Evolutionary conservation across 2,888 invertebrate genomes (phyloP).

Genomic region (Molorchus minor): DNA sequence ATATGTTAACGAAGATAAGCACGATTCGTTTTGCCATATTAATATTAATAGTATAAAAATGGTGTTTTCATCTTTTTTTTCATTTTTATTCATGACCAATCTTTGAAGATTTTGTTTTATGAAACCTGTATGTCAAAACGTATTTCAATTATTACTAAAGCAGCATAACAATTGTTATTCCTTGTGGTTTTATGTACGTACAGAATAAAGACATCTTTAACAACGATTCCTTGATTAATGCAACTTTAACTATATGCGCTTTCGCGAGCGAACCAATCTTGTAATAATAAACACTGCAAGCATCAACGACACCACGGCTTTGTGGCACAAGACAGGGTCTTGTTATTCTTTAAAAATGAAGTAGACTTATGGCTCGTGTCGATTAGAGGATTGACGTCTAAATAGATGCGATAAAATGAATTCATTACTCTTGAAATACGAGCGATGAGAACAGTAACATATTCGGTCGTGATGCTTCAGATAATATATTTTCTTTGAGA

Average conservation of each 20-base stretch:
- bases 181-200: neutral
- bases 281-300: conserved; percentile 22
- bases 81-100: neutral
- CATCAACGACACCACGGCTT: conserved; percentile 14
- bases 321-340: conserved; percentile 19
- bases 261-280: conserved; percentile 10
- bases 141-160: neutral
- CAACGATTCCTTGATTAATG: conserved; percentile 7
- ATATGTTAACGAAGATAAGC: conserved; percentile 45
- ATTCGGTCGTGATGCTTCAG: conserved; percentile 19
- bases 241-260: neutral
- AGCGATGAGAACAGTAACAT: conserved; percentile 18
- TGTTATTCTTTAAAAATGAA: conserved; percentile 25
- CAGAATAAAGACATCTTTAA: neutral
- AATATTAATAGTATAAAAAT: conserved; percentile 29
- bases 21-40: conserved; percentile 31
- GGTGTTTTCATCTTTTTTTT: neutral
- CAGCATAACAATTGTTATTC: neutral
- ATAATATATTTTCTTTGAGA: conserved; percentile 13
- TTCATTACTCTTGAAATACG: conserved; percentile 29
- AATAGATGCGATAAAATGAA: conserved; percentile 40
- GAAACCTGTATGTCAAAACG: neutral
- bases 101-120: neutral
- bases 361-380: conserved; percentile 41
- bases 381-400: conserved; percentile 46